phyloP scores from a whole-genome alignment of 2,797 vertebrate genomes.

The Threskiornis aethiopicus region DNA sequence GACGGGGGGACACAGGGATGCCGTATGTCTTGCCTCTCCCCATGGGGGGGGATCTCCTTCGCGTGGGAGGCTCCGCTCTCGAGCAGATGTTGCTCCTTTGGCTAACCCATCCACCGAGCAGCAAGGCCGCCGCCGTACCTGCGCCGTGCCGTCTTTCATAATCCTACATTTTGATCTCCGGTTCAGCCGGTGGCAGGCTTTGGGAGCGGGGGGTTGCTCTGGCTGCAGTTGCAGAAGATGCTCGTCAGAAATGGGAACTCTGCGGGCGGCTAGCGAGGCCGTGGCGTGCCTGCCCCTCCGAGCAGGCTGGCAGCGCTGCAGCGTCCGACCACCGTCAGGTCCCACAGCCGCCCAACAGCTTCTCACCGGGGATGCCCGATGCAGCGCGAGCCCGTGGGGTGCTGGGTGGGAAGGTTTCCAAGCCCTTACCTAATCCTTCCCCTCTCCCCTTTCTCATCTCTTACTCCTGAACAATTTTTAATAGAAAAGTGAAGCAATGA shows the following conservation, averaged over 20 bases:
- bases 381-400: neutral
- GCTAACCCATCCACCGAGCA: neutral
- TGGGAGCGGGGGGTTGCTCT: neutral
- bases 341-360: neutral
- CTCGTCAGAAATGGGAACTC: neutral
- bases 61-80: fast-evolving
- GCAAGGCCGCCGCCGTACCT: fast-evolving
- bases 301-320: neutral
- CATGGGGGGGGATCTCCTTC: neutral
- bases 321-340: neutral
- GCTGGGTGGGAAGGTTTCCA: neutral
- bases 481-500: neutral
- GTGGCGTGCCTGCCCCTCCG: neutral
- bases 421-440: constrained; percentile 1
- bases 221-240: neutral
- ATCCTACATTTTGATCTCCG: neutral
- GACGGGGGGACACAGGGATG: fast-evolving
- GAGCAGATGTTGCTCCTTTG: neutral
- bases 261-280: neutral
- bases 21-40: fast-evolving
- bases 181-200: neutral
- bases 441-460: neutral
- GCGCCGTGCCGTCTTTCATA: neutral
- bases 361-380: neutral
- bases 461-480: neutral